Conservation (phyloP, 1,140 invertebrate species). For the Macrobrachium rosenbergii region DNA sequence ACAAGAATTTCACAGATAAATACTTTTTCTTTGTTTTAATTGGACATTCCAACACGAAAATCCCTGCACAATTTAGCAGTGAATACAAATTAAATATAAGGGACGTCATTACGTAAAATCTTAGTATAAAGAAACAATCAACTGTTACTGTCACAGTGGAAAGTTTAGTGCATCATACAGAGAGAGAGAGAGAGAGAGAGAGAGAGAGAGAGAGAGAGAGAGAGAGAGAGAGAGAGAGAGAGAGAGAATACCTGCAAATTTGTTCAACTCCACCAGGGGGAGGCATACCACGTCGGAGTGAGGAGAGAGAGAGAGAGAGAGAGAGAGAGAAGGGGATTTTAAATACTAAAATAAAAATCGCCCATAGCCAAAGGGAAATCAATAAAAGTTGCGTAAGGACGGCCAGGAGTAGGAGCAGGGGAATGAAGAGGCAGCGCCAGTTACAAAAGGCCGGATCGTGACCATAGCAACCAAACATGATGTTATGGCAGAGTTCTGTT, state of each 20-base stretch:
- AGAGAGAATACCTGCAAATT: too few relatives aligned
- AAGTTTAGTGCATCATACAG: neutral
- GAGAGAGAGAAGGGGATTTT: slow-evolving; percentile 6
- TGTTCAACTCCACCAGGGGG: too few relatives aligned
- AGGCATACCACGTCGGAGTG: too few relatives aligned
- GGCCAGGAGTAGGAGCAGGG: neutral
- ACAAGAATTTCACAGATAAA: too few relatives aligned
- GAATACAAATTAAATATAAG: too few relatives aligned
- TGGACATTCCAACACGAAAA: too few relatives aligned
- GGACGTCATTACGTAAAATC: neutral
- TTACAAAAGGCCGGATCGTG: neutral
- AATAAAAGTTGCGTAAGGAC: neutral
- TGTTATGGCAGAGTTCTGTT: too few relatives aligned
- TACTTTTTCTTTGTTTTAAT: too few relatives aligned
- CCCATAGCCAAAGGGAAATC: neutral
- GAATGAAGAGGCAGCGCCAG: neutral
- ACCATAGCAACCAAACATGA: too few relatives aligned
- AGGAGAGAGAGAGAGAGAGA: slow-evolving; percentile 33
- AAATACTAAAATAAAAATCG: neutral
- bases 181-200: slow-evolving; percentile 31
- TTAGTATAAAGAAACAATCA: slow-evolving; percentile 3
- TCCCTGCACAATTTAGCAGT: too few relatives aligned
- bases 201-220: slow-evolving; percentile 31
- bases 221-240: slow-evolving; percentile 31
- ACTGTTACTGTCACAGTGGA: neutral